Evolutionary conservation across 2,888 invertebrate species (phyloP), one percentile per base, ranked within the genome.

Genomic region (Taenaris catops): DNA sequence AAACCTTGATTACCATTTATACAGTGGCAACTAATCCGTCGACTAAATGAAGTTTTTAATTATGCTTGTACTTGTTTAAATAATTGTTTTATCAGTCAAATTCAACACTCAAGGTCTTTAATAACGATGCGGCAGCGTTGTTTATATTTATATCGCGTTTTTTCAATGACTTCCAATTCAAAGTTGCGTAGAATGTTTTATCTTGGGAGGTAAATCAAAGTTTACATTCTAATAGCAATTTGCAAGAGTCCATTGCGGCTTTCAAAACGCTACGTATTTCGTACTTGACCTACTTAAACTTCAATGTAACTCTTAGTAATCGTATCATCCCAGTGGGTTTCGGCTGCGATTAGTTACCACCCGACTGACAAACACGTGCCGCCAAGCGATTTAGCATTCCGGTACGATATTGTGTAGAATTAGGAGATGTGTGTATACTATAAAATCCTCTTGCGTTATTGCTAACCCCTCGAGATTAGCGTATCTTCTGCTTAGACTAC

Each of bases 251-350:
- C 49, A 51, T 50, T 52, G 49, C 40, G 41, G 37, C 27, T 52
- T 61, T 59, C 56, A 51, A 37, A 49, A 48, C 12, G 49, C 46
- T 44, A 46, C 44, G 24, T 41, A 49, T 38, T 48, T 45, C 41
- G 51, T 34, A 58, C 58, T 64, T 64, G 68, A 64, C 69, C 59
- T 36, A 62, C 53, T 54, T 63, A 14, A 8, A 8, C 8, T 25
- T 27, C 20, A 38, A 35, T 38, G 17, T 24, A 41, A 34, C 17
- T 19, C 20, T 10, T 14, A 10, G 6, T 14, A 12, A 31, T 41
- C 25, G 25, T 25, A 6, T 17, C 25, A n/a, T n/a, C n/a, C n/a
- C n/a, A n/a, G n/a, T n/a, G n/a, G n/a, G n/a, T n/a, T n/a, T n/a
- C n/a, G n/a, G n/a, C n/a, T n/a, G n/a, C n/a, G n/a, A n/a, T n/a